Base-by-base conservation (phyloP, 2,797 vertebrate species). In the Carduelis carduelis region DNA sequence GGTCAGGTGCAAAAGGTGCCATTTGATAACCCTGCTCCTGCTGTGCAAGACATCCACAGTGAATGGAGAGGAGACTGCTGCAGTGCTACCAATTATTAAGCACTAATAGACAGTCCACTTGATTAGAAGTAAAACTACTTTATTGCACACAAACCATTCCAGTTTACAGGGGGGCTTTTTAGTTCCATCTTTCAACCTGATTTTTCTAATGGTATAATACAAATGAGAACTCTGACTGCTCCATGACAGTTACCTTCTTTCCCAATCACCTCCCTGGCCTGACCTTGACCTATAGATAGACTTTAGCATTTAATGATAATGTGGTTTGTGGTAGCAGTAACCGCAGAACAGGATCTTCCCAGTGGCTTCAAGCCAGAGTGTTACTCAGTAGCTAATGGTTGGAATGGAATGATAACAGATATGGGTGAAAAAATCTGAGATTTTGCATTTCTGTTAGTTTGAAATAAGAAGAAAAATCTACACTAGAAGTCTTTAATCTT, bases 281-380 rank as follows among this genome's bases (percentile, higher is more conserved):
- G 98, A 97, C 98, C 98, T 98, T 98, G 98, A 98, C 98, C 98
- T 97, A 55, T 57, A 64, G 85, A 52, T 47, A 97, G 95, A 94
- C 97, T 95, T 95, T 66, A 97, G 96, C 91, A 71, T 96, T 89
- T 89, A 94, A 95, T 96, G 97, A 95, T 94, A 95, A 95, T 97
- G 98, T 95, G 98, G 98, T 98, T 98, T 98, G 98, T 75, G 97
- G 98, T 89, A 87, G 90, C 70, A 95, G 90, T 95, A 96, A 97
- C 98, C 98, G 56, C 97, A 97, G 96, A 98, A 98, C 87, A 95
- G 63, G 95, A 98, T 98, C 98, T 97, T 98, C 96, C 87, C 92
- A 90, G 97, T 94, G 97, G 98, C 96, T 97, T 96, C 72, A 82
- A 91, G 95, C 92, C 90, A 88, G 91, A 55, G 49, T 17, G 39